Percentiles rank a stretch among this genome's conserved stretches.
Evolutionary conservation across 2,888 invertebrate genomes (phyloP).

Genomic region (Syrista parreyssii): DNA sequence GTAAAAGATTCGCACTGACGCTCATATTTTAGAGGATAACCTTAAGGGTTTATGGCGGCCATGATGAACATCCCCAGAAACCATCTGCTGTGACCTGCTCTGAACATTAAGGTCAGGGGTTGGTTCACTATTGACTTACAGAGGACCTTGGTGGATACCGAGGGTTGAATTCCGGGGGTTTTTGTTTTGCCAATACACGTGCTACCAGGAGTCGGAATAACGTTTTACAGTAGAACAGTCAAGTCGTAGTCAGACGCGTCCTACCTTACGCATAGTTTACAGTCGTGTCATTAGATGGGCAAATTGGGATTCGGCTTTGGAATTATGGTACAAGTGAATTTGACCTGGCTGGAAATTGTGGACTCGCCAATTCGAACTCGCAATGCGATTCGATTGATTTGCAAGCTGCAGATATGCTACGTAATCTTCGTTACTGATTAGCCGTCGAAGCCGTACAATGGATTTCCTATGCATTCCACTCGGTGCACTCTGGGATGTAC

Average conservation of each 20-base stretch:
- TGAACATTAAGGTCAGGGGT: background rate
- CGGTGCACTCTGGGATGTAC: background rate
- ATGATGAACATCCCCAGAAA: background rate
- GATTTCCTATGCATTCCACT: slow-evolving; percentile 32
- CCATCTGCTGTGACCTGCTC: background rate
- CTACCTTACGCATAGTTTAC: slow-evolving; percentile 8
- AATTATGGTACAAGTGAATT: slow-evolving; percentile 23
- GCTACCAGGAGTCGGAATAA: background rate
- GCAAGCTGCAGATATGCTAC: background rate
- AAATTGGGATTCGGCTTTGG: slow-evolving; percentile 37
- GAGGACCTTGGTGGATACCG: background rate
- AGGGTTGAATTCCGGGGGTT: background rate
- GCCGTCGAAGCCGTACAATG: slow-evolving; percentile 49
- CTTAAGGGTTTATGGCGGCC: background rate
- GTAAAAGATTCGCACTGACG: background rate
- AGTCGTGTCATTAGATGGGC: slow-evolving; percentile 34
- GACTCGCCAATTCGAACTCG: background rate
- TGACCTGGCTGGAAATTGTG: slow-evolving; percentile 33
- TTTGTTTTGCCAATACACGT: background rate
- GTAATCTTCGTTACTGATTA: slow-evolving; percentile 32
- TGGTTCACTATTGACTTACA: background rate
- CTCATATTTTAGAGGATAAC: background rate
- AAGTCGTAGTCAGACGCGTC: background rate
- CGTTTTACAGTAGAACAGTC: background rate
- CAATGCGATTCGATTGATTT: background rate